A percentile compares a stretch with the other conserved stretches of the same genome.
These are phyloP conservation scores for Hypomecis punctinalis DNA, from an alignment of 2,888 invertebrate genomes.

Conservation along the genomic window DNA sequence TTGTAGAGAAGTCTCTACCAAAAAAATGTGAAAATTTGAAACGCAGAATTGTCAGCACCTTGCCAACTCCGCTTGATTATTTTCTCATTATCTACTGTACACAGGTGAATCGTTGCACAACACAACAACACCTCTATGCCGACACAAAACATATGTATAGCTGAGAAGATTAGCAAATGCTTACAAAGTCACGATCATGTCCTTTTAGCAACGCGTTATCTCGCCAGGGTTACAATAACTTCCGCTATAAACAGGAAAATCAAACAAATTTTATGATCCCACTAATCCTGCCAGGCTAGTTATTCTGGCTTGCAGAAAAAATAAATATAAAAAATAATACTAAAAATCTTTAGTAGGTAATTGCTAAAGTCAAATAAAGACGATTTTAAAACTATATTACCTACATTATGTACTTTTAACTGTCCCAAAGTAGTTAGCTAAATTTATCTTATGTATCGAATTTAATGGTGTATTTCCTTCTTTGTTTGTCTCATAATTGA, in stretches of 20 bases:
- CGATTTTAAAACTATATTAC: no score
- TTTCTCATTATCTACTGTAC: constrained; percentile 7
- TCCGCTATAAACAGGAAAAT: constrained; percentile 26
- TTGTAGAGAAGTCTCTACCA: no score
- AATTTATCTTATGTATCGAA: no score
- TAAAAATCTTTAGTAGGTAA: neutral
- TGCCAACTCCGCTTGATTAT: no score
- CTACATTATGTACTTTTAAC: no score
- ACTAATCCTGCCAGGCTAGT: neutral
- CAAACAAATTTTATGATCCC: constrained; percentile 1
- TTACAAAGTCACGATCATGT: constrained; percentile 24
- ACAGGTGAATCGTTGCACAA: constrained; percentile 13
- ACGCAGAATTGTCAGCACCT: no score
- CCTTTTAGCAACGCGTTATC: constrained; percentile 21
- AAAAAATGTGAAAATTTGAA: no score
- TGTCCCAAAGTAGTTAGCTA: no score
- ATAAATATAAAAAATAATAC: neutral
- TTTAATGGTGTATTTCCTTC: no score
- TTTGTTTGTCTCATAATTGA: no score
- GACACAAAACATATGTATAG: neutral
- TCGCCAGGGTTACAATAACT: constrained; percentile 9
- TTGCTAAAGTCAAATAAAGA: no score
- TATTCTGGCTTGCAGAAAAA: constrained; percentile 5
- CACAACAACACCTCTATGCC: neutral
- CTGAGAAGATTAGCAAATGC: constrained; percentile 22